These are phyloP conservation scores for Nematopogon swammerdamellus DNA, from an alignment of 2,888 invertebrate species.

Conservation along the genomic window DNA sequence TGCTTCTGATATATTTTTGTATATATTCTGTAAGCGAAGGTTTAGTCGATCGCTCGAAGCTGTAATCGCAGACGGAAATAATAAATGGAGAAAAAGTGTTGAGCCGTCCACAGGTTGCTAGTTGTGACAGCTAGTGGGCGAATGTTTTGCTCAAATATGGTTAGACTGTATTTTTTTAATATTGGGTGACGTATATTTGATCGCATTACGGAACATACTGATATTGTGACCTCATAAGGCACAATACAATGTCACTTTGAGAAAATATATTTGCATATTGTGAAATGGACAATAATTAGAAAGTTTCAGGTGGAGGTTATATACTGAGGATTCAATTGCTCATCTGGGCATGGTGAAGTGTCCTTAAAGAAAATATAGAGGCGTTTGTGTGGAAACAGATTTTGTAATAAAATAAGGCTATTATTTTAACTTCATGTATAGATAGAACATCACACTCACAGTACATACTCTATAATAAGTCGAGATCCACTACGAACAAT, in stretches of 20 bases:
- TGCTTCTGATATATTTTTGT: conserved; percentile 15
- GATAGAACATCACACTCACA: too few relatives aligned
- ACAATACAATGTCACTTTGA: neutral
- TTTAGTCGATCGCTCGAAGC: neutral
- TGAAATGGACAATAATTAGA: neutral
- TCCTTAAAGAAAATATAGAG: too few relatives aligned
- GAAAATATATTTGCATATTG: neutral
- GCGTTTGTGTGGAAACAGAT: too few relatives aligned
- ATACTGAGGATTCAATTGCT: too few relatives aligned
- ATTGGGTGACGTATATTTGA: neutral
- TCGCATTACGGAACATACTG: neutral
- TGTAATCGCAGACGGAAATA: neutral
- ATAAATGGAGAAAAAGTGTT: neutral
- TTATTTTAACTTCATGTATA: too few relatives aligned
- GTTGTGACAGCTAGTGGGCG: neutral
- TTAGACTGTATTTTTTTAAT: neutral
- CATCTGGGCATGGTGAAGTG: too few relatives aligned
- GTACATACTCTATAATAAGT: too few relatives aligned
- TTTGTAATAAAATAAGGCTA: too few relatives aligned
- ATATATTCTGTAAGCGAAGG: conserved; percentile 17
- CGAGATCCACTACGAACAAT: too few relatives aligned
- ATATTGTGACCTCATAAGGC: neutral
- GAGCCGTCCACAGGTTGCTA: neutral
- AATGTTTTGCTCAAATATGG: neutral
- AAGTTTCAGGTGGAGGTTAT: neutral